Conservation (phyloP, 2,888 invertebrate genomes). For the Rhagophthalmus giganteus region DNA sequence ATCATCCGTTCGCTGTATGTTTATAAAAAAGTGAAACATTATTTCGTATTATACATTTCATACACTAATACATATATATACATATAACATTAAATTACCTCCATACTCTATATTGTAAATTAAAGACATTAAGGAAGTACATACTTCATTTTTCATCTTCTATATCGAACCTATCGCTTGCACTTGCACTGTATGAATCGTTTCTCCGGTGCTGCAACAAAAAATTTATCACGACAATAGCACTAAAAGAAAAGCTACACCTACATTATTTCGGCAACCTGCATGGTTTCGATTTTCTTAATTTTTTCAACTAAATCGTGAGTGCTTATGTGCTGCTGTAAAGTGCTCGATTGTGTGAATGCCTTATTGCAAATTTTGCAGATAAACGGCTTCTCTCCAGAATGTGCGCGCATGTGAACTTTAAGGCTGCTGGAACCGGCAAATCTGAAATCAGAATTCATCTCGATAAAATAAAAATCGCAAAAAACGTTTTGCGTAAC, state of each 20-base stretch:
- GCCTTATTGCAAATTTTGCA: constrained; percentile 52
- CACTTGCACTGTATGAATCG: constrained; percentile 47
- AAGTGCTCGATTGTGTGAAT: constrained; percentile 44
- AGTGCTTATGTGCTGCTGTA: constrained; percentile 45
- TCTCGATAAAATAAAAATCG: too few relatives aligned
- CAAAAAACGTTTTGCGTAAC: too few relatives aligned
- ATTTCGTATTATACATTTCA: too few relatives aligned
- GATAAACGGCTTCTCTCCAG: constrained; percentile 45
- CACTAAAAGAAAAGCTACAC: constrained; percentile 27
- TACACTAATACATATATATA: too few relatives aligned
- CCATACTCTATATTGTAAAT: too few relatives aligned
- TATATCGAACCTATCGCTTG: constrained; percentile 33
- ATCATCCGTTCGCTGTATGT: not conserved
- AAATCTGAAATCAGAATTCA: too few relatives aligned
- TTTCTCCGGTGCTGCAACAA: constrained; percentile 43
- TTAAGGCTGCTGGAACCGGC: constrained; percentile 51
- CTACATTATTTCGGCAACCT: constrained; percentile 52
- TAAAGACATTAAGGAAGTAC: not conserved
- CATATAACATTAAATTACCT: too few relatives aligned
- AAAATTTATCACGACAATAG: constrained; percentile 5
- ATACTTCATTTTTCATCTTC: not conserved
- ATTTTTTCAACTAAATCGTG: constrained; percentile 35
- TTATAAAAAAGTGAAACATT: not conserved
- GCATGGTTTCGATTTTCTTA: constrained; percentile 48
- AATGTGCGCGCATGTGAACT: constrained; percentile 49